phyloP scores from a whole-genome alignment of 2,888 invertebrate species.

The Hemaris fuciformis region DNA sequence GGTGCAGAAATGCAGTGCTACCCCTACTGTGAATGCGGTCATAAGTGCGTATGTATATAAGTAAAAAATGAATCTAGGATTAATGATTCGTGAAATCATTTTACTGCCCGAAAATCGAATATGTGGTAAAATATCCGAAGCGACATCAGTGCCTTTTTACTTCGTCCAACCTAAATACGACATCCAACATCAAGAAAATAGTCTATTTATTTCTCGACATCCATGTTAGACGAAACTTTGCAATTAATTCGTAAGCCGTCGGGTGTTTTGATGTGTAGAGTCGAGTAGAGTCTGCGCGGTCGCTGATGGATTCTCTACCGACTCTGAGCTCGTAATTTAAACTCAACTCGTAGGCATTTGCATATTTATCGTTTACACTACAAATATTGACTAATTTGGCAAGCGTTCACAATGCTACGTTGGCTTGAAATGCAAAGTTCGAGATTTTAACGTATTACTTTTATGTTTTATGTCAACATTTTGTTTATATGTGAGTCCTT shows the following conservation, averaged over 20 bases:
- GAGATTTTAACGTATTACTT: neutral
- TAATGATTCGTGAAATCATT: no score
- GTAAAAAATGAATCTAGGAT: no score
- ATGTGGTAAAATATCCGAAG: no score
- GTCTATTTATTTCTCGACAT: neutral
- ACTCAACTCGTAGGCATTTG: constrained; percentile 24
- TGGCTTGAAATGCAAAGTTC: neutral
- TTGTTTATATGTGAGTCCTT: neutral
- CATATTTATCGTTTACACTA: constrained; percentile 26
- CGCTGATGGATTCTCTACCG: constrained; percentile 14
- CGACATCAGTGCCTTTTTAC: no score
- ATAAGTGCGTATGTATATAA: no score
- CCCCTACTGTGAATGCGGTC: no score
- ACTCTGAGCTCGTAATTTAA: constrained; percentile 19
- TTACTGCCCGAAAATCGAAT: no score
- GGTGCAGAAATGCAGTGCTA: no score
- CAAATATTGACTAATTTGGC: constrained; percentile 7
- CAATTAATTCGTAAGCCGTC: neutral
- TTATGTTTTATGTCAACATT: neutral
- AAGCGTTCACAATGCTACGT: neutral
- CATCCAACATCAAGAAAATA: neutral
- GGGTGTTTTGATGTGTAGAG: neutral
- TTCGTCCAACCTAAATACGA: no score
- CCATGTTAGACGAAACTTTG: neutral
- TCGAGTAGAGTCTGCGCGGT: neutral